Evolutionary conservation across 2,888 invertebrate species (phyloP), one percentile per base, ranked within the genome.

Genomic region (Unio pictorum): DNA sequence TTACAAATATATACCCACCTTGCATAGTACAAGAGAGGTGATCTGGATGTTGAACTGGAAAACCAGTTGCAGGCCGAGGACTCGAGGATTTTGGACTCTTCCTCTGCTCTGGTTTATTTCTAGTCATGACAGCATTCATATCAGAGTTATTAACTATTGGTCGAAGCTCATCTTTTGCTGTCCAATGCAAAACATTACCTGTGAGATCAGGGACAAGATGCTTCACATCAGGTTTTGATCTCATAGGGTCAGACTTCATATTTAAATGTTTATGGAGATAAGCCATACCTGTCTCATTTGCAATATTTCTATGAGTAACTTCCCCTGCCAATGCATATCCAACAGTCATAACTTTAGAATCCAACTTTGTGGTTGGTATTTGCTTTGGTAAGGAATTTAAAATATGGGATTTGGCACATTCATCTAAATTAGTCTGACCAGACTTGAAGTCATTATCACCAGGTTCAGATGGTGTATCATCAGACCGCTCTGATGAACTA

Each of bases 401-500:
- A 26, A 67, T 55, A 54, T 68, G 68, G 55, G 73, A 68, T 77
- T 77, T 77, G 77, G 75, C 77, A 76, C 76, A 74, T 66, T 77
- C 77, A 67, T 75, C 69, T 26, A 73, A 75, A 63, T 67, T 77
- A 55, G 71, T 55, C 55, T 74, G 71, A 55, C 75, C 75, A 67
- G 78, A 68, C 69, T 83, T 81, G 62, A 78, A 84, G 67, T 87
- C 86, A 65, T 75, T 76, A 77, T 87, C 85, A 67, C 85, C 84
- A 26, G 81, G 81, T 75, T 87, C 85, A 65, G 85, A 84, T 65
- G 87, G 85, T 55, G 84, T 82, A 71, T 85, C 87, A 70, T 86
- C 86, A 4, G 87, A 86, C 62, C 85, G 75, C 67, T 87, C 87
- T 28, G 87, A 87, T 28, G 84, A 83, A 72, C 86, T 86, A 26